A percentile compares a stretch with the other conserved stretches of the same genome.
phyloP scores from a whole-genome alignment of 2,888 invertebrate species.

The Vanessa cardui region DNA sequence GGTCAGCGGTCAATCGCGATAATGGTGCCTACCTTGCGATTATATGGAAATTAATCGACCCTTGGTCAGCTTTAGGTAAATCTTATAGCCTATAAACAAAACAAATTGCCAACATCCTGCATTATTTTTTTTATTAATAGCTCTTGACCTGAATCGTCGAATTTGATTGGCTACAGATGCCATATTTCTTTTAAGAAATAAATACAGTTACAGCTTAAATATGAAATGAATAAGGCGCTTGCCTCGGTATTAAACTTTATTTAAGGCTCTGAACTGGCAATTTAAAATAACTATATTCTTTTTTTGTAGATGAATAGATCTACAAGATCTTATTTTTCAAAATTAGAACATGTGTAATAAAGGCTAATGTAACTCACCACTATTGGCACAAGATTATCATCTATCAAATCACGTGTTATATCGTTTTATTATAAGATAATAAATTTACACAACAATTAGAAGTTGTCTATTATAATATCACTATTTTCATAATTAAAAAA shows the following conservation, averaged over 20 bases:
- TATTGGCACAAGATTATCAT: neutral
- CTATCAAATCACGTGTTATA: neutral
- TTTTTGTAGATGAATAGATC: too few relatives aligned
- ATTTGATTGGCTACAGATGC: neutral
- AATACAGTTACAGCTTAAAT: too few relatives aligned
- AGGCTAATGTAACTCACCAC: neutral
- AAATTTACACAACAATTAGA: neutral
- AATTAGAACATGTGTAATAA: too few relatives aligned
- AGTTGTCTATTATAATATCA: neutral
- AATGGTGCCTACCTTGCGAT: conserved; percentile 64
- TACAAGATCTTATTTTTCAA: too few relatives aligned
- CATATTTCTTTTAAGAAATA: too few relatives aligned
- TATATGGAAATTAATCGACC: conserved; percentile 72
- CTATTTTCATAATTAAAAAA: neutral
- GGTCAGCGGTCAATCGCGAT: conserved; percentile 78
- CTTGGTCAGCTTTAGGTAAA: conserved; percentile 33
- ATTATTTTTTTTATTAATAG: conserved; percentile 26
- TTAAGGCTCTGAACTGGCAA: too few relatives aligned
- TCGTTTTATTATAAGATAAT: neutral
- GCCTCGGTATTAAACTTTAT: too few relatives aligned
- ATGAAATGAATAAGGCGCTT: too few relatives aligned
- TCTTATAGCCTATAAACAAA: conserved; percentile 33
- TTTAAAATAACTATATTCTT: too few relatives aligned
- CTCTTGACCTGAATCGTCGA: conserved; percentile 26
- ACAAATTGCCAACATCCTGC: conserved; percentile 35